These are phyloP conservation scores for Baccha elongata DNA, from an alignment of 2,888 invertebrate genomes.

Conservation along the genomic window DNA sequence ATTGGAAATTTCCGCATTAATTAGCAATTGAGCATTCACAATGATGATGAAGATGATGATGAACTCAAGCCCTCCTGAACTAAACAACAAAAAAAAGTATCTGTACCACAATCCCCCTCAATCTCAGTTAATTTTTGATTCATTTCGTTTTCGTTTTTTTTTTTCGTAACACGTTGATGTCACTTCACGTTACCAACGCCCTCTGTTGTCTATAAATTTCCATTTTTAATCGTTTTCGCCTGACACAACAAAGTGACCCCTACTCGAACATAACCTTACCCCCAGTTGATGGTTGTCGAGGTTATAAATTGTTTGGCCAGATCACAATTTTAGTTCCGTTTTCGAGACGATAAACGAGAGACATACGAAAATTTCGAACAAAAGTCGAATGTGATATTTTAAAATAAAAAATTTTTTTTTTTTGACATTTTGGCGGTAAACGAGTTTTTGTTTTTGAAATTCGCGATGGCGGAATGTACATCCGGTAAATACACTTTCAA, in stretches of 20 bases:
- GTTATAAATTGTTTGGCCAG: constrained; percentile 43
- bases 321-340: constrained; percentile 65
- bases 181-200: constrained; percentile 11
- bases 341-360: constrained; percentile 46
- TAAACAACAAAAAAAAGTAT: constrained; percentile 5
- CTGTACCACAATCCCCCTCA: constrained; percentile 31
- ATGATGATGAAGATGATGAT: constrained; percentile 5
- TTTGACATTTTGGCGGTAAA: constrained; percentile 25
- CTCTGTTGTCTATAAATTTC: constrained; percentile 34
- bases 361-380: constrained; percentile 48
- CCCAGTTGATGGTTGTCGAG: constrained; percentile 21
- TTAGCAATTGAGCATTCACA: constrained; percentile 68
- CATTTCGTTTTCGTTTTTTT: neutral
- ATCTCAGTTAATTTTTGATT: constrained; percentile 12
- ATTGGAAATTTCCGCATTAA: constrained; percentile 73
- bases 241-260: constrained; percentile 1
- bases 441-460: neutral
- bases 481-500: constrained; percentile 64
- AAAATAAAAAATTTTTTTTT: constrained; percentile 18
- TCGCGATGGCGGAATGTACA: constrained; percentile 36
- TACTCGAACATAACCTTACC: constrained; percentile 3
- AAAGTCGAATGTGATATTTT: neutral
- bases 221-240: constrained; percentile 57
- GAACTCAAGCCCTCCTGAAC: constrained; percentile 34
- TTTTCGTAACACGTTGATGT: neutral